Evolutionary conservation across 2,797 vertebrate genomes (phyloP).

Genomic region (Propithecus perrieri): DNA sequence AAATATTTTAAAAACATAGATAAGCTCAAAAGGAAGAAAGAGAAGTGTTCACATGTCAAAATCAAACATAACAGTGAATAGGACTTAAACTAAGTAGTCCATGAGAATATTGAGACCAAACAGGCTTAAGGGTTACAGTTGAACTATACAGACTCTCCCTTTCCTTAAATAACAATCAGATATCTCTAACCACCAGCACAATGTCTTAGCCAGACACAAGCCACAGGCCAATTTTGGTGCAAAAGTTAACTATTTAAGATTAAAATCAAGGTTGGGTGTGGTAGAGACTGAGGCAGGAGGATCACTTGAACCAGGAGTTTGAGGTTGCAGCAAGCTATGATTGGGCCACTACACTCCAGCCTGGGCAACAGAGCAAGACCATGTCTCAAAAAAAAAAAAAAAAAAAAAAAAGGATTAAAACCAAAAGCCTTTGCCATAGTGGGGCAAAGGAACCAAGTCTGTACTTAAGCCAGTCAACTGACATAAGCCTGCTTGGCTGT

Average conservation of each 20-base stretch:
- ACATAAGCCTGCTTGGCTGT: not conserved
- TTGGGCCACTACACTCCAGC: too few species aligned
- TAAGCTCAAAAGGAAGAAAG: not conserved
- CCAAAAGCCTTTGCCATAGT: not conserved
- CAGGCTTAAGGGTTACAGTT: not conserved
- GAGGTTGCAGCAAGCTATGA: too few species aligned
- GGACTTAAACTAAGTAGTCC: not conserved
- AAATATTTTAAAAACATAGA: not conserved
- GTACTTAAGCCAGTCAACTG: not conserved
- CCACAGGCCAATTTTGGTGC: not conserved
- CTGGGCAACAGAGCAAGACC: too few species aligned
- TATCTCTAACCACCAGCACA: not conserved
- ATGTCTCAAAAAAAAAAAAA: too few species aligned
- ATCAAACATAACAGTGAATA: not conserved
- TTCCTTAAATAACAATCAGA: not conserved
- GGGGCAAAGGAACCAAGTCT: not conserved
- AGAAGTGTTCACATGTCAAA: not conserved
- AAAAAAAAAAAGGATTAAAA: not conserved
- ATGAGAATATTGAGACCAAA: not conserved
- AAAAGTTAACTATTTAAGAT: not conserved
- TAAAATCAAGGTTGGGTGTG: too few species aligned
- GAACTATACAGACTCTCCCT: not conserved
- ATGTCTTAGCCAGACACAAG: not conserved
- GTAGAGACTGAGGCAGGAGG: too few species aligned
- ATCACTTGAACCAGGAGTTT: too few species aligned